phyloP scores from a whole-genome alignment of 2,888 invertebrate genomes.

The Patella pellucida region DNA sequence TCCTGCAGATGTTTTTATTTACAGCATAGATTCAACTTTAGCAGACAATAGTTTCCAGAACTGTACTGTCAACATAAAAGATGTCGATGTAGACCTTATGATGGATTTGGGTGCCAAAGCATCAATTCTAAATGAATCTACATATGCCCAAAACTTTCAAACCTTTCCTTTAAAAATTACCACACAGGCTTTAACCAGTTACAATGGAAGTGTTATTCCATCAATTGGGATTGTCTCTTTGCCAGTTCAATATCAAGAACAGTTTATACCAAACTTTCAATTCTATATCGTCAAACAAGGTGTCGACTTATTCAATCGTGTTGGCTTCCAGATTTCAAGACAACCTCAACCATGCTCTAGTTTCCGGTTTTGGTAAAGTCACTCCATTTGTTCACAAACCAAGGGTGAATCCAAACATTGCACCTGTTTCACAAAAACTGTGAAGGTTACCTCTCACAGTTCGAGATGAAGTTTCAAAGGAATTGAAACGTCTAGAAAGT shows the following conservation, averaged over 20 bases:
- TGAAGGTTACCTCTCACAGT: constrained; percentile 2
- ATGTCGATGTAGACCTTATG: too few relatives aligned
- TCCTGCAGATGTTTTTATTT: too few relatives aligned
- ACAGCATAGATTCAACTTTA: too few relatives aligned
- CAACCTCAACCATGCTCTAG: neutral
- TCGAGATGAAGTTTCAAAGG: neutral
- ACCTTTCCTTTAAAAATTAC: too few relatives aligned
- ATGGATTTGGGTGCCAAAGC: too few relatives aligned
- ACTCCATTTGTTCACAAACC: neutral
- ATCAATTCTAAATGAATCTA: too few relatives aligned
- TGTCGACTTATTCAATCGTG: constrained; percentile 7
- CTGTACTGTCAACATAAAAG: too few relatives aligned
- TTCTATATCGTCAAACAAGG: constrained; percentile 11
- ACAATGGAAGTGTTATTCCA: neutral
- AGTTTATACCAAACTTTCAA: neutral
- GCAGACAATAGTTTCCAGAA: neutral
- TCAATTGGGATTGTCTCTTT: too few relatives aligned
- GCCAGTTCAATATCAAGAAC: constrained; percentile 1
- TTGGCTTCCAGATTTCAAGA: neutral
- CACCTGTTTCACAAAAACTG: constrained; percentile 16
- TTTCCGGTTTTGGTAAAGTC: neutral
- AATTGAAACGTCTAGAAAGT: constrained; percentile 11
- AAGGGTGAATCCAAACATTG: neutral
- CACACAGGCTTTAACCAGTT: too few relatives aligned
- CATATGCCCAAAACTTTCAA: too few relatives aligned